Percentiles rank a stretch among this genome's conserved stretches.
These are phyloP conservation scores for Campoletis raptor DNA, from an alignment of 2,888 invertebrate genomes.

Conservation along the genomic window DNA sequence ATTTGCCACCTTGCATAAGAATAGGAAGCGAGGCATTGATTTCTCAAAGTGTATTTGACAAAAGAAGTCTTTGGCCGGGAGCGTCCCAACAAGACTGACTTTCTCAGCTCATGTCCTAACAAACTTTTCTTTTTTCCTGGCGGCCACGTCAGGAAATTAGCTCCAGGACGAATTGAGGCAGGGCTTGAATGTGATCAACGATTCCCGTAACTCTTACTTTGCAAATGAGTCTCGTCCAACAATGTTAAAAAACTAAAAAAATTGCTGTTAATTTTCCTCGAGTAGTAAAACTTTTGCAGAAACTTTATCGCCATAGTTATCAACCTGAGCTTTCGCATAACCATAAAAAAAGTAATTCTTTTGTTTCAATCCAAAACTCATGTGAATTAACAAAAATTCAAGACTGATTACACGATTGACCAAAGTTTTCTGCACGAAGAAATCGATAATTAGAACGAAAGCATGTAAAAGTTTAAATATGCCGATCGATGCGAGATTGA, in stretches of 20 bases:
- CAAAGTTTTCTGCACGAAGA: not conserved
- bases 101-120: slow-evolving; percentile 1
- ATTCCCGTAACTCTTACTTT: slow-evolving; percentile 26
- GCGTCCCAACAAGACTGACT: slow-evolving; percentile 8
- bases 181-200: slow-evolving; percentile 29
- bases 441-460: not conserved
- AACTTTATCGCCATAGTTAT: not conserved
- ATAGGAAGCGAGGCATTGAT: slow-evolving; percentile 11
- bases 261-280: not conserved
- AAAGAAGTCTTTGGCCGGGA: not conserved
- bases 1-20: not conserved
- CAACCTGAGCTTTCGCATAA: not conserved
- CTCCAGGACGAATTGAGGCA: slow-evolving; percentile 14
- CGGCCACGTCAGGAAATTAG: slow-evolving; percentile 6
- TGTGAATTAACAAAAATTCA: not conserved
- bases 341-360: not conserved
- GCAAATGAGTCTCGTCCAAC: slow-evolving; percentile 21
- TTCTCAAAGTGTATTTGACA: slow-evolving; percentile 23
- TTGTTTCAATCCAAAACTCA: not conserved
- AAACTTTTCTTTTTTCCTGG: slow-evolving; percentile 11
- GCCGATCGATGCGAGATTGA: not conserved
- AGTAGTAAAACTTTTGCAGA: slow-evolving; percentile 2
- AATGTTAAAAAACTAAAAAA: not conserved
- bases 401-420: not conserved
- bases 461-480: not conserved